phyloP scores from a whole-genome alignment of 2,113 vertebrate genomes.

The Callaeas wilsoni region DNA sequence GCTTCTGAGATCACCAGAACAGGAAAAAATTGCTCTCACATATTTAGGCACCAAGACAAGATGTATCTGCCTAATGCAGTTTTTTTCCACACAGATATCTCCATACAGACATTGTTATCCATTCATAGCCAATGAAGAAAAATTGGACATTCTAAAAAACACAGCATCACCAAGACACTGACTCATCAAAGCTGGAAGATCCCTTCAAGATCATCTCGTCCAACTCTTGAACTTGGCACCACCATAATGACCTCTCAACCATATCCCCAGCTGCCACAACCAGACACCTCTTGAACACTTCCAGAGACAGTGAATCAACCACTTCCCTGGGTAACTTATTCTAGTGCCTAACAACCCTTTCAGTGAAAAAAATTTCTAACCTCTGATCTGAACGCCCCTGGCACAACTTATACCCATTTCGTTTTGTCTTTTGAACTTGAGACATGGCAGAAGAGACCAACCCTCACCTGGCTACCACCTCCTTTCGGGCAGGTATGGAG shows the following conservation, averaged over 20 bases:
- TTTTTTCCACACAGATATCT: background rate
- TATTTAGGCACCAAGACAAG: background rate
- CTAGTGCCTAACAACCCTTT: background rate
- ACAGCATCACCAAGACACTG: background rate
- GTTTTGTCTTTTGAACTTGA: background rate
- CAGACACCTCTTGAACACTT: background rate
- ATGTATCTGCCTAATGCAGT: background rate
- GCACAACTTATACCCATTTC: background rate
- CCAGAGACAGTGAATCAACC: background rate
- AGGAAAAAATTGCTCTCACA: background rate
- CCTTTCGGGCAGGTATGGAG: background rate
- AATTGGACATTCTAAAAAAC: background rate
- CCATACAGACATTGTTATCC: background rate
- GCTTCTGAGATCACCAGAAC: background rate
- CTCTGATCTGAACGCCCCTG: background rate
- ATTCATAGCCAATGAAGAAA: background rate
- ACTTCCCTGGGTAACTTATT: background rate
- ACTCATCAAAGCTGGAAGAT: background rate
- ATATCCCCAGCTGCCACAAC: background rate
- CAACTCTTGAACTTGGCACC: background rate
- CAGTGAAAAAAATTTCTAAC: background rate
- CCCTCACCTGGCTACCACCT: fast-evolving
- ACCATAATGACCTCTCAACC: background rate
- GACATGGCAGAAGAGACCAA: fast-evolving
- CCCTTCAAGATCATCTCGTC: background rate